These are phyloP conservation scores for Ligdia adustata DNA, from an alignment of 2,888 invertebrate genomes.

Conservation along the genomic window DNA sequence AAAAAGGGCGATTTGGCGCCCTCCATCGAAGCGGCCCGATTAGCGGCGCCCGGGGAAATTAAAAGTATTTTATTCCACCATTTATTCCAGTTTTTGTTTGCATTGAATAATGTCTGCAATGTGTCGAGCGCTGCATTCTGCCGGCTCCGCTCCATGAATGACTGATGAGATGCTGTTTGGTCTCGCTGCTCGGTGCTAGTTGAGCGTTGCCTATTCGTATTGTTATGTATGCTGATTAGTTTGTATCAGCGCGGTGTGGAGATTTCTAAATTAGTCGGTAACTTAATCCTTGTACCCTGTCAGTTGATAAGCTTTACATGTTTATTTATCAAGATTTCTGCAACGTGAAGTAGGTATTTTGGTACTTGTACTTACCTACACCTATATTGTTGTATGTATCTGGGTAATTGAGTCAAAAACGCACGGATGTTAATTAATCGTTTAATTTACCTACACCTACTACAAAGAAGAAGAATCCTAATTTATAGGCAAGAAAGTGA, in stretches of 20 bases:
- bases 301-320: too few species aligned
- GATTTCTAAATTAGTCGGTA: conserved; percentile 22
- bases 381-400: too few species aligned
- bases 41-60: conserved; percentile 83
- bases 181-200: conserved; percentile 34
- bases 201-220: conserved; percentile 38
- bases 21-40: conserved; percentile 79
- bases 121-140: conserved; percentile 41
- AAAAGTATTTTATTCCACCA: conserved; percentile 82
- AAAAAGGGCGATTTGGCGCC: conserved; percentile 82
- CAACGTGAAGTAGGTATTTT: too few species aligned
- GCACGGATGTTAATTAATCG: too few species aligned
- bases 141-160: conserved; percentile 39
- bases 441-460: background rate
- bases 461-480: background rate
- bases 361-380: too few species aligned
- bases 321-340: too few species aligned
- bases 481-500: background rate
- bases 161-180: conserved; percentile 45
- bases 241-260: conserved; percentile 8
- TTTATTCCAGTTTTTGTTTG: conserved; percentile 80
- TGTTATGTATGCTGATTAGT: conserved; percentile 34
- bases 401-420: too few species aligned
- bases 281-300: background rate
- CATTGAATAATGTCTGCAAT: conserved; percentile 57